These are phyloP conservation scores for Listronotus bonariensis DNA, from an alignment of 1,140 invertebrate species.

Conservation along the genomic window DNA sequence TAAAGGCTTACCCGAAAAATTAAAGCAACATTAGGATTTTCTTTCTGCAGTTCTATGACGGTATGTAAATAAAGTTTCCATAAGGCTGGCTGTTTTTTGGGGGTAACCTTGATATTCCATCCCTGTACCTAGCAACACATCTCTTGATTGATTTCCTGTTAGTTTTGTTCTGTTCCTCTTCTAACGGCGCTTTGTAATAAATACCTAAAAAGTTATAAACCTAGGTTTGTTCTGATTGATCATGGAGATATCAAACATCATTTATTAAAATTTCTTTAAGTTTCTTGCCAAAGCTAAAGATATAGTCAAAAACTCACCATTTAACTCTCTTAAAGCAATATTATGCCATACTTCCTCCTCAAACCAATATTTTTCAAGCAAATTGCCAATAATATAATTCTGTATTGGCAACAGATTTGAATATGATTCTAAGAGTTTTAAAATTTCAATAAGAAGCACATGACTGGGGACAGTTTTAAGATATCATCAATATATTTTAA, in stretches of 20 bases:
- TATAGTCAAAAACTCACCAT: neutral
- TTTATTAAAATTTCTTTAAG: too few species aligned
- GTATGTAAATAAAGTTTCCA: conserved; percentile 38
- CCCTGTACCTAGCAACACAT: conserved; percentile 31
- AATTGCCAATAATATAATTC: conserved; percentile 6
- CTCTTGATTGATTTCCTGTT: conserved; percentile 6
- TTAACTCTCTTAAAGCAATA: conserved; percentile 13
- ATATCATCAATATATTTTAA: conserved; percentile 8
- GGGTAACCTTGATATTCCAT: conserved; percentile 33
- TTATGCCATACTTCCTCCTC: conserved; percentile 18
- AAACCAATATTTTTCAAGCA: conserved; percentile 12
- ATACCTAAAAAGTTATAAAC: conserved; percentile 6
- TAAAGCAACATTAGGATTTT: conserved; percentile 13
- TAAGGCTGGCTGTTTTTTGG: conserved; percentile 26
- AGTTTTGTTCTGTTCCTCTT: conserved; percentile 2
- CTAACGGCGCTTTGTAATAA: conserved; percentile 9
- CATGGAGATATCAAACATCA: too few species aligned
- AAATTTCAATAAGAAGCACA: conserved; percentile 3
- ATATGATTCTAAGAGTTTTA: conserved; percentile 4
- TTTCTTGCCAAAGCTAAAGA: too few species aligned
- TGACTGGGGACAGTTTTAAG: neutral
- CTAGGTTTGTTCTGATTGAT: too few species aligned
- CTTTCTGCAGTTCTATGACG: conserved; percentile 30
- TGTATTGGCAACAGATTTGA: neutral
- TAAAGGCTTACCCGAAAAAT: conserved; percentile 6